Conservation (phyloP, 2,797 vertebrate species). For the Betta splendens region DNA sequence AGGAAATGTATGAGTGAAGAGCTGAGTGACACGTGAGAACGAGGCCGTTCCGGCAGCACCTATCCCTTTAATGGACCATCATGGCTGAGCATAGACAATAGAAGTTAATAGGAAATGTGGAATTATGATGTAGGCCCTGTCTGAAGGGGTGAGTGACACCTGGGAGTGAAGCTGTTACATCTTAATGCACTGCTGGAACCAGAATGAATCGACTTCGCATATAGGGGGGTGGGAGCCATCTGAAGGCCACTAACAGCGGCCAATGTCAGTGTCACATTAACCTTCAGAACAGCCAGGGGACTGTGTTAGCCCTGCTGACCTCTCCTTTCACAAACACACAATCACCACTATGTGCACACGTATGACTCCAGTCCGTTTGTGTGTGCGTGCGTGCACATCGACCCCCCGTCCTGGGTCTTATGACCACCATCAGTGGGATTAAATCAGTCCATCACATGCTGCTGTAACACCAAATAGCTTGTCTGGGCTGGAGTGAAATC, state of each 20-base stretch:
- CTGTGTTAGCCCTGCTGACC: constrained; percentile 71
- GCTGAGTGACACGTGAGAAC: constrained; percentile 51
- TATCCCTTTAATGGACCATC: constrained; percentile 62
- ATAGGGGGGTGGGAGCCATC: constrained; percentile 58
- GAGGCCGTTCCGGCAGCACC: constrained; percentile 47
- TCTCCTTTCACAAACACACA: constrained; percentile 40
- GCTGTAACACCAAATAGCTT: constrained; percentile 56
- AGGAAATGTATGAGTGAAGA: constrained; percentile 58
- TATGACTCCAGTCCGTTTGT: constrained; percentile 52
- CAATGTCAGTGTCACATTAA: constrained; percentile 74
- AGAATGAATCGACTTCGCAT: constrained; percentile 64
- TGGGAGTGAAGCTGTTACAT: constrained; percentile 67
- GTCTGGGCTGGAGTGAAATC: constrained; percentile 61
- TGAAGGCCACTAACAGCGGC: constrained; percentile 68
- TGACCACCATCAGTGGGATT: constrained; percentile 74
- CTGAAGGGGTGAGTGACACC: constrained; percentile 74
- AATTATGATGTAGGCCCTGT: constrained; percentile 67
- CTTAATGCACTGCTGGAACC: constrained; percentile 75
- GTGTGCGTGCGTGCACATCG: constrained; percentile 25
- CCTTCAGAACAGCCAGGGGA: constrained; percentile 76
- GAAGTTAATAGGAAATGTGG: constrained; percentile 70
- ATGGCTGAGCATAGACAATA: constrained; percentile 53
- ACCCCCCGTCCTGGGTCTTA: constrained; percentile 60
- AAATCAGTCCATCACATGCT: constrained; percentile 81
- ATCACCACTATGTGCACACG: constrained; percentile 47